Evolutionary conservation across 2,797 vertebrate genomes (phyloP).

Genomic region (Alauda arvensis): DNA sequence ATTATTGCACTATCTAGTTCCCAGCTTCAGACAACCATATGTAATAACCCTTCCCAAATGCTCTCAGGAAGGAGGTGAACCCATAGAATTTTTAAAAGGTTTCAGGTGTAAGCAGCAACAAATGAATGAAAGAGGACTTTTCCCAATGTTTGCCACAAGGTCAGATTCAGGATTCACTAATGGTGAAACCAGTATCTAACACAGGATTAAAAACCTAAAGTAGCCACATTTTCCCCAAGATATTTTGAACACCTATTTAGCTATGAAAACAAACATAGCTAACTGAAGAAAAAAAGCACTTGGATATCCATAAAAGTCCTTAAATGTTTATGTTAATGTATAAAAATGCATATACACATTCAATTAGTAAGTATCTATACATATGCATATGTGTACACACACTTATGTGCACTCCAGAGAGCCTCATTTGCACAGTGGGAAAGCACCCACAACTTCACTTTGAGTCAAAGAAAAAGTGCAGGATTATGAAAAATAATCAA

Average conservation of each 20-base stretch:
- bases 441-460: neutral
- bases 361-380: neutral
- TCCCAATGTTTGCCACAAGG: neutral
- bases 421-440: neutral
- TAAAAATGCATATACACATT: neutral
- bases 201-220: neutral
- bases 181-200: neutral
- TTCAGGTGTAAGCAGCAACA: neutral
- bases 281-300: neutral
- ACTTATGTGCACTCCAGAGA: neutral
- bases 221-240: neutral
- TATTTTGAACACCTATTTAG: neutral
- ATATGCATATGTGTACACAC: neutral
- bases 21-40: neutral
- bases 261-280: neutral
- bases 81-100: neutral
- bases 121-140: neutral
- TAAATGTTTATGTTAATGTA: neutral
- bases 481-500: conserved; percentile 9
- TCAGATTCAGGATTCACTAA: neutral
- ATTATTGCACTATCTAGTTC: conserved; percentile 6
- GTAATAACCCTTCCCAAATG: neutral
- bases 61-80: neutral
- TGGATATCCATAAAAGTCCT: neutral
- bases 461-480: neutral